Evolutionary conservation across 2,113 vertebrate genomes (phyloP).

Genomic region (Heliornis fulica): DNA sequence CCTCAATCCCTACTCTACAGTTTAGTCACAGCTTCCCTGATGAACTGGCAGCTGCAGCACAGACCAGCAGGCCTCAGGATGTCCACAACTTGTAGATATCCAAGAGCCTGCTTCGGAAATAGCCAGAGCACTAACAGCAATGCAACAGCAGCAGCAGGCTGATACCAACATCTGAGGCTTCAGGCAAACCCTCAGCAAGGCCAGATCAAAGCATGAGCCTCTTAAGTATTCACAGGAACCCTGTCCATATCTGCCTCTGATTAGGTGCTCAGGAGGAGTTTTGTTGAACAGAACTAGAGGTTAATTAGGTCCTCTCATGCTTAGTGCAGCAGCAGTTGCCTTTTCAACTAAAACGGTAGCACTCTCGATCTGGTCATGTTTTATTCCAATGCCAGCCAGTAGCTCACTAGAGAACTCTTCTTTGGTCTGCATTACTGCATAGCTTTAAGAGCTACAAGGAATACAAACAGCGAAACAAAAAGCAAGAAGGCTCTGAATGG

Average conservation of each 20-base stretch:
- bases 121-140: not conserved
- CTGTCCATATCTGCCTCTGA: not conserved
- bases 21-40: not conserved
- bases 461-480: not conserved
- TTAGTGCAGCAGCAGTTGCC: not conserved
- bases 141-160: not conserved
- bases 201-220: not conserved
- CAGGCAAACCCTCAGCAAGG: not conserved
- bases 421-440: not conserved
- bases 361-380: not conserved
- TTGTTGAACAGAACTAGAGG: not conserved
- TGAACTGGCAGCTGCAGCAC: not conserved
- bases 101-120: not conserved
- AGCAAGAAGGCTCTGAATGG: not conserved
- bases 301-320: not conserved
- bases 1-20: not conserved
- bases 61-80: not conserved
- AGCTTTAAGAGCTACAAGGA: not conserved
- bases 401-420: not conserved
- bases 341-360: not conserved
- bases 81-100: not conserved
- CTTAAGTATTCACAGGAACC: not conserved
- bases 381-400: not conserved
- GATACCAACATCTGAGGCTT: not conserved
- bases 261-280: not conserved